Percentiles rank a stretch among this genome's conserved stretches.
phyloP scores from a whole-genome alignment of 2,797 vertebrate genomes.

The Chromis chromis region DNA sequence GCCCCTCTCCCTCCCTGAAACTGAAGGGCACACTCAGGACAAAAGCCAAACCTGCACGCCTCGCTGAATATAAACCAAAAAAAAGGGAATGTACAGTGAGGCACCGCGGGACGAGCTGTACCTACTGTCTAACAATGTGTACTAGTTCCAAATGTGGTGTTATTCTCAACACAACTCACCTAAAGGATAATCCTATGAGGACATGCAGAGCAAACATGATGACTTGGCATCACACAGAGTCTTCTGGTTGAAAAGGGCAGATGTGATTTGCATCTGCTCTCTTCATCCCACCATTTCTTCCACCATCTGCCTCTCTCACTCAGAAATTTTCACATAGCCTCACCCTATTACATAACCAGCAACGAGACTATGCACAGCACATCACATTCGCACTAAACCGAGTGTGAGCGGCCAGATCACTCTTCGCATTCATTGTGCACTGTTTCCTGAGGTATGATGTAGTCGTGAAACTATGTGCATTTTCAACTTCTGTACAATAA shows the following conservation, averaged over 20 bases:
- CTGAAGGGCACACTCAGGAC: constrained; percentile 32
- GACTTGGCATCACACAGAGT: background rate
- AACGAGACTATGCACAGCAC: constrained; percentile 19
- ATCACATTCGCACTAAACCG: constrained; percentile 41
- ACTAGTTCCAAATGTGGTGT: background rate
- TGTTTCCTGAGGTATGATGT: background rate
- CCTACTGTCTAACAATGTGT: background rate
- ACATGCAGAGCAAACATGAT: constrained; percentile 4
- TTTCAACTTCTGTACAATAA: background rate
- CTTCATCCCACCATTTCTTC: constrained; percentile 28
- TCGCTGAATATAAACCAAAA: constrained; percentile 16
- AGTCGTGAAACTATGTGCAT: background rate
- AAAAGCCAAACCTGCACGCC: constrained; percentile 18
- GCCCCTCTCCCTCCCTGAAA: constrained; percentile 24
- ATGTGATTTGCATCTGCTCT: constrained; percentile 38
- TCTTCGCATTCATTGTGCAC: background rate
- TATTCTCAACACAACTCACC: background rate
- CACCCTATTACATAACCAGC: constrained; percentile 69
- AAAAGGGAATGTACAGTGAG: constrained; percentile 12
- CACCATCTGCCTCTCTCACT: constrained; percentile 40
- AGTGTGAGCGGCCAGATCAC: constrained; percentile 18
- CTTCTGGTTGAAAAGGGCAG: constrained; percentile 35
- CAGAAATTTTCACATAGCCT: constrained; percentile 47
- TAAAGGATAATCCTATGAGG: constrained; percentile 2
- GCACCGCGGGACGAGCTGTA: background rate